These are phyloP conservation scores for Charanyca ferruginea DNA, from an alignment of 2,888 invertebrate species.

Conservation along the genomic window DNA sequence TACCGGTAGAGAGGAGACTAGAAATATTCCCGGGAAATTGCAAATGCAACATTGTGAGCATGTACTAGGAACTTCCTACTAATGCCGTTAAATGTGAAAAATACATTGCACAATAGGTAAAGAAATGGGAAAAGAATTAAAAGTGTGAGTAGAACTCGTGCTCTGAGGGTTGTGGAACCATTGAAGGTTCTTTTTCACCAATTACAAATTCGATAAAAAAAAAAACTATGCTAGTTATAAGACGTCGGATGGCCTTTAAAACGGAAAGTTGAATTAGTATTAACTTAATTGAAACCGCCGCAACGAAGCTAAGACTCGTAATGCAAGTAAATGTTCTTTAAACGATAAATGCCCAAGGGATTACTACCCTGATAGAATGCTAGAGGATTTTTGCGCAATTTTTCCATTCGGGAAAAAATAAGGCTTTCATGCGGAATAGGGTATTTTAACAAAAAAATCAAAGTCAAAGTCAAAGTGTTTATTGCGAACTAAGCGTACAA, in stretches of 20 bases:
- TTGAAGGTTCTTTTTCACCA: no score
- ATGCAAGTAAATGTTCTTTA: background rate
- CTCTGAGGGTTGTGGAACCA: no score
- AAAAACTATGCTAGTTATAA: no score
- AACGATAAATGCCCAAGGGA: background rate
- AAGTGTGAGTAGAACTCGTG: no score
- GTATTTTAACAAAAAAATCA: no score
- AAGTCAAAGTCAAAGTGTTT: no score
- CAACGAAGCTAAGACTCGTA: background rate
- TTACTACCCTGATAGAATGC: background rate
- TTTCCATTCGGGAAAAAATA: background rate
- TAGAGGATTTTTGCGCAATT: constrained; percentile 1
- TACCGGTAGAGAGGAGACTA: constrained; percentile 15
- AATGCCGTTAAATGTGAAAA: background rate
- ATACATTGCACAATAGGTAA: background rate
- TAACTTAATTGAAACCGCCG: background rate
- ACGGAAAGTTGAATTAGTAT: background rate
- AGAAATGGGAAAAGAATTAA: background rate
- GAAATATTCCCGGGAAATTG: constrained; percentile 39
- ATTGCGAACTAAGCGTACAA: no score
- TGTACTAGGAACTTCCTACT: constrained; percentile 9
- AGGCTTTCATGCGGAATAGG: background rate
- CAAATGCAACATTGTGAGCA: constrained; percentile 26
- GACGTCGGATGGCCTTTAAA: no score
- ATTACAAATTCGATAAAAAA: no score